These are phyloP conservation scores for Whitmania pigra DNA, from an alignment of 1,140 invertebrate genomes.

Conservation along the genomic window DNA sequence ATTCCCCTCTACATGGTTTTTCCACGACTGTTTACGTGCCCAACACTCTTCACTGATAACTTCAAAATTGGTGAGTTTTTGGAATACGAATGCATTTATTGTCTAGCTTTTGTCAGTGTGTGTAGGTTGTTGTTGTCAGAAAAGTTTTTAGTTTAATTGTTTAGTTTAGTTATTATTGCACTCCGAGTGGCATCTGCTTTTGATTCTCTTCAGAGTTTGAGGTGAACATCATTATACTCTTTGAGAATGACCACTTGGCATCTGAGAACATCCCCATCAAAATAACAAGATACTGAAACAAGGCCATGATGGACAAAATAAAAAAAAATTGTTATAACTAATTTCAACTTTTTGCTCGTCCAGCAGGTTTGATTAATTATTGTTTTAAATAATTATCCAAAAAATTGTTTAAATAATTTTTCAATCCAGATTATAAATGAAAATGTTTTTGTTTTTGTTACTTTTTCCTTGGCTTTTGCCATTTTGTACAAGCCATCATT, in stretches of 20 bases:
- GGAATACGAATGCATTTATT: background rate
- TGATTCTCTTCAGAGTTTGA: conserved; percentile 75
- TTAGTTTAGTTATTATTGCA: background rate
- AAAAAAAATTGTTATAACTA: no score
- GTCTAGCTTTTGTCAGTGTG: background rate
- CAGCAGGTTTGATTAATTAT: no score
- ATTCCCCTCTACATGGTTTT: conserved; percentile 92
- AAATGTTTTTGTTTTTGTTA: no score
- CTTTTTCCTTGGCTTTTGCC: no score
- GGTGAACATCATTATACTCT: conserved; percentile 80
- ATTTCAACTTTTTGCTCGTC: no score
- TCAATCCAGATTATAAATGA: no score
- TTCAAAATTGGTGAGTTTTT: conserved; percentile 77
- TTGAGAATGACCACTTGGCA: conserved; percentile 80
- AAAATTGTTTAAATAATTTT: no score
- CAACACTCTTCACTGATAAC: conserved; percentile 73
- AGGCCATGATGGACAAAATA: background rate
- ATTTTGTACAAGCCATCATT: no score
- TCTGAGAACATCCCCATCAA: conserved; percentile 91
- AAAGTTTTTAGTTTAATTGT: background rate
- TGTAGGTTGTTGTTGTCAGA: background rate
- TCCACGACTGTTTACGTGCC: conserved; percentile 85
- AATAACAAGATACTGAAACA: conserved; percentile 44
- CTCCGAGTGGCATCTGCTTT: conserved; percentile 13
- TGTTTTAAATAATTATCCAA: no score